Base-by-base conservation (phyloP, 1,140 invertebrate genomes). In the Drosophila ananassae region DNA sequence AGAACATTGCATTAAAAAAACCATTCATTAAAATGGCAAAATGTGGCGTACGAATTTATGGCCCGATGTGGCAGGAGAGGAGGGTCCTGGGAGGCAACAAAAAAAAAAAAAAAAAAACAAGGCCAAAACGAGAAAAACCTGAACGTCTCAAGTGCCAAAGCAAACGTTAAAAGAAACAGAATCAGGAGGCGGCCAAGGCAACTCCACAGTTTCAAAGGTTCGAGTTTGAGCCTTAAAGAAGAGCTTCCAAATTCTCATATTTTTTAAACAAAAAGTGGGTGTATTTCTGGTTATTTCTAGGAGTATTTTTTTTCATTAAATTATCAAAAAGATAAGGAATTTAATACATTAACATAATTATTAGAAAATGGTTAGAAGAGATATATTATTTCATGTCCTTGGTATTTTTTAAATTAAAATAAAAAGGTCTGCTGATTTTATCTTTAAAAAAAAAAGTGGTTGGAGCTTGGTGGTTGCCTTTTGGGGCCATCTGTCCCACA, bases 21-120 rank as follows among this genome's bases (percentile, higher is more conserved):
- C 82, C 82, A 87, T 87, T 87, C 82, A 87, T 87, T 87, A 87
- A 82, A 87, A 87, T 89, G 82, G 82, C 82, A 78, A 87, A 84
- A 84, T 79, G 82, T 84, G 82, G 81, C 83, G 79, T 58, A 22
- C 68, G 61, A 82, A 82, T 87, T 87, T 87, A 87, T 87, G 78
- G 82, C 75, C 62, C 66, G 52, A 71, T 68, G 54, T n/a, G 1
- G 46, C 30, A 10, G 34, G 47, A 48, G 17, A 22, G 37, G n/a
- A 37, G 25, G 46, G 4, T 4, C 34, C 10, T 5, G 50, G n/a
- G 3, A n/a, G 21, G 21, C n/a, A n/a, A n/a, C n/a, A n/a, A n/a
- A n/a, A n/a, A n/a, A n/a, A n/a, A n/a, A n/a, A 17, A 17, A 17
- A 17, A 21, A 37, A n/a, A 37, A 37, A 37, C 34, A 37, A n/a